Evolutionary conservation across 2,113 vertebrate species (phyloP), one percentile per base, ranked within the genome.

Genomic region (Hemibagrus wyckioides): DNA sequence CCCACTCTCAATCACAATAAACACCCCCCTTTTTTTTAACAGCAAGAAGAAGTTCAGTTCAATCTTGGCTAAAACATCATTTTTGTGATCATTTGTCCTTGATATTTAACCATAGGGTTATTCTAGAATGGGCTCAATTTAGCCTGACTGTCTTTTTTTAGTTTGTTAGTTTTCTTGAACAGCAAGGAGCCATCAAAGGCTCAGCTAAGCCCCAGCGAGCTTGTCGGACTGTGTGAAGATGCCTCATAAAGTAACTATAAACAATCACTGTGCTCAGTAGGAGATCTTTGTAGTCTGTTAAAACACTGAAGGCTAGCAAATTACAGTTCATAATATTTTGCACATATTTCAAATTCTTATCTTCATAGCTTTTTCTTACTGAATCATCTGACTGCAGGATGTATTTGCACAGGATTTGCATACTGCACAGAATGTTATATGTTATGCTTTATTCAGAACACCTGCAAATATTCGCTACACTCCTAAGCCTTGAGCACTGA

Each of bases 151-250:
- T 30, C 61, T 86, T 86, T 86, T 52, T 80, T 83, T 89, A 86
- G 52, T 86, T 82, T 89, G 82, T 44, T 85, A n/a, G 81, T 69
- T 77, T 84, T 84, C 75, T 86, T 83, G 28, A 86, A 86, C 71
- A 59, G 59, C 30, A 15, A 80, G 61, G 44, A 28, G 30, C 52
- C 79, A 73, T 56, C 67, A 76, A 80, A 83, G 56, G 84, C 48
- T 80, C 0, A 19, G 65, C 9, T 71, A 54, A 83, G 82, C 82
- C 73, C 54, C 25, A 36, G 67, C 25, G 52, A 52, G 71, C 84
- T 28, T 56, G 79, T 57, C 14, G 73, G 79, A 85, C 25, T 73
- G 81, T 23, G 33, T 63, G 36, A 67, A 71, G 80, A 52, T 69
- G 48, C 81, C 57, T 50, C 59, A 71, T 30, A 83, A 75, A 57